These are phyloP conservation scores for Salarias fasciatus DNA, from an alignment of 2,797 vertebrate genomes.

Conservation along the genomic window DNA sequence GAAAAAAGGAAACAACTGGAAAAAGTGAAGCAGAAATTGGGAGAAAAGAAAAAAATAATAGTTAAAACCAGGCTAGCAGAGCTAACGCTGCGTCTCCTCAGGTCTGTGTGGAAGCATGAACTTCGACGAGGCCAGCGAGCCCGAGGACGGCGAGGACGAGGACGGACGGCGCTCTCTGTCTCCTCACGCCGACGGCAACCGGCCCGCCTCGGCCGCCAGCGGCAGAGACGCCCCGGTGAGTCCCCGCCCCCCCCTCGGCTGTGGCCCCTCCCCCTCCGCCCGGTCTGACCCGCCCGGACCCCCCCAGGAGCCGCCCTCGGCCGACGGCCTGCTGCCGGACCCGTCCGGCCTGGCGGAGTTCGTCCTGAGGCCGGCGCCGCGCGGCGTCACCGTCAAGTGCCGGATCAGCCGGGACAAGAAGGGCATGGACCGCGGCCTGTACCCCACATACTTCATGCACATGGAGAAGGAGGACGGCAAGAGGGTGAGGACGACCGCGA, in stretches of 20 bases:
- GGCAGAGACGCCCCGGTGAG: conserved; percentile 87
- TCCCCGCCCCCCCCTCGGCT: neutral
- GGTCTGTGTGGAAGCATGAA: conserved; percentile 93
- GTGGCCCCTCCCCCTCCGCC: too few relatives aligned
- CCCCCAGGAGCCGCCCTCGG: conserved; percentile 81
- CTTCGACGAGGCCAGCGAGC: conserved; percentile 86
- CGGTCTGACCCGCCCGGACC: too few relatives aligned
- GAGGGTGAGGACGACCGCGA: too few relatives aligned
- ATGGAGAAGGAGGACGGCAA: conserved; percentile 92
- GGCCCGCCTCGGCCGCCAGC: conserved; percentile 86
- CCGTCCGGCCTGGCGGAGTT: conserved; percentile 92
- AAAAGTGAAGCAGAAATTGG: too few relatives aligned
- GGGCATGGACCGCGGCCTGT: conserved; percentile 95
- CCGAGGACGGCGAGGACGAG: conserved; percentile 84
- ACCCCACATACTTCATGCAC: conserved; percentile 98
- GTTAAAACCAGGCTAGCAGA: too few relatives aligned
- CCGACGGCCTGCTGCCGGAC: conserved; percentile 82
- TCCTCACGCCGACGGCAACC: conserved; percentile 76
- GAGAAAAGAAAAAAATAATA: too few relatives aligned
- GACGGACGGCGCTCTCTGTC: conserved; percentile 78
- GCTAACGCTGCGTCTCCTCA: too few relatives aligned
- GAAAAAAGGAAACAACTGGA: too few relatives aligned
- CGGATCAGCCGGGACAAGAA: conserved; percentile 95
- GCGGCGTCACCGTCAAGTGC: conserved; percentile 89
- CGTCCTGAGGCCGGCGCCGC: conserved; percentile 88